These are phyloP conservation scores for Nannoperca obscura DNA, from an alignment of 2,797 vertebrate species.

Conservation along the genomic window DNA sequence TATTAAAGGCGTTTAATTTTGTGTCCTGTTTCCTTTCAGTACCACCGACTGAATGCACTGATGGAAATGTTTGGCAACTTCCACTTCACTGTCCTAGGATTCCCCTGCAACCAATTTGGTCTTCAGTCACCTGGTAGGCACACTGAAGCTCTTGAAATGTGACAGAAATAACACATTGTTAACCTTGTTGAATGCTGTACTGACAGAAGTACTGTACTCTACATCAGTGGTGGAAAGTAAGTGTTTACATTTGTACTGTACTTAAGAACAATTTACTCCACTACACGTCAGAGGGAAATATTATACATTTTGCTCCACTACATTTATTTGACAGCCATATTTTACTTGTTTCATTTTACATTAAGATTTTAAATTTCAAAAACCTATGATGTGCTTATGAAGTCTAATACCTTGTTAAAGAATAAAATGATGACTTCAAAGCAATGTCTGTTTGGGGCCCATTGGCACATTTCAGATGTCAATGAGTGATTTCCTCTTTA, in stretches of 20 bases:
- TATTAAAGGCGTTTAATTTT: constrained; percentile 41
- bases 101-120: constrained; percentile 88
- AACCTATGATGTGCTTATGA: neutral
- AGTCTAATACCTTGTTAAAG: neutral
- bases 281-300: neutral
- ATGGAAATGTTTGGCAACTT: constrained; percentile 84
- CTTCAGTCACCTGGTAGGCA: constrained; percentile 87
- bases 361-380: neutral
- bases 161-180: neutral
- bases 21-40: constrained; percentile 71
- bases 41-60: constrained; percentile 87
- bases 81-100: constrained; percentile 85
- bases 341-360: neutral
- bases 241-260: neutral
- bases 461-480: neutral
- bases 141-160: neutral
- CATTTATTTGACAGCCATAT: neutral
- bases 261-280: neutral
- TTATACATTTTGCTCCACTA: neutral
- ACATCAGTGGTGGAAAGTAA: neutral
- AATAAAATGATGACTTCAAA: neutral
- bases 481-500: neutral
- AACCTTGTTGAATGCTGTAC: neutral
- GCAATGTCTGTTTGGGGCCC: neutral
- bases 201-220: neutral